Evolutionary conservation across 2,888 invertebrate species (phyloP).

Genomic region (Drosophila quinaria): DNA sequence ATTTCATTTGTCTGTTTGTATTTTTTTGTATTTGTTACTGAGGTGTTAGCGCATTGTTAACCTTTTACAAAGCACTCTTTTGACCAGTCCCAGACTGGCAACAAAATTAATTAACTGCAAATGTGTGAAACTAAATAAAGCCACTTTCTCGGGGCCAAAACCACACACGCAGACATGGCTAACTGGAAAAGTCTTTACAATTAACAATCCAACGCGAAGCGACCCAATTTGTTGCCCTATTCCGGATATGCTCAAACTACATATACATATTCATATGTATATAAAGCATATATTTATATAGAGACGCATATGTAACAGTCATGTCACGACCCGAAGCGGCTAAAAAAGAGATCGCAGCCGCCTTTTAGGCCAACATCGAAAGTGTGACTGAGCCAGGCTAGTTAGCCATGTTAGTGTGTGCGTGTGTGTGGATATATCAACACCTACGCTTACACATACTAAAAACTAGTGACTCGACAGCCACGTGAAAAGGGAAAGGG

Average conservation of each 20-base stretch:
- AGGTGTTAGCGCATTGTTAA: constrained; percentile 19
- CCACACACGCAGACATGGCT: constrained; percentile 27
- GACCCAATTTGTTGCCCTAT: constrained; percentile 33
- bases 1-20: constrained; percentile 3
- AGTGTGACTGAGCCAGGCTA: constrained; percentile 41
- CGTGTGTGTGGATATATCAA: constrained; percentile 63
- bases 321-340: constrained; percentile 46
- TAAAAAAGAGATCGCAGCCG: constrained; percentile 42
- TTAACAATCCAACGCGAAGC: constrained; percentile 62
- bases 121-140: constrained; percentile 71
- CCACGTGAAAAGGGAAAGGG: constrained; percentile 18
- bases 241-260: constrained; percentile 8
- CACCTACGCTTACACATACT: constrained; percentile 64
- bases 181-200: constrained; percentile 56
- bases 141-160: constrained; percentile 51
- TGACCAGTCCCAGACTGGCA: constrained; percentile 6
- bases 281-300: constrained; percentile 1
- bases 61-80: constrained; percentile 9
- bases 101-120: constrained; percentile 72
- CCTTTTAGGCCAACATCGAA: constrained; percentile 47
- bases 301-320: constrained; percentile 51
- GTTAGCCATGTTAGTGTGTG: constrained; percentile 22
- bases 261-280: neutral
- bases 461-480: constrained; percentile 41
- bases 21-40: neutral